Evolutionary conservation across 1,140 invertebrate species (phyloP).

Genomic region (Psilanteris sp.): DNA sequence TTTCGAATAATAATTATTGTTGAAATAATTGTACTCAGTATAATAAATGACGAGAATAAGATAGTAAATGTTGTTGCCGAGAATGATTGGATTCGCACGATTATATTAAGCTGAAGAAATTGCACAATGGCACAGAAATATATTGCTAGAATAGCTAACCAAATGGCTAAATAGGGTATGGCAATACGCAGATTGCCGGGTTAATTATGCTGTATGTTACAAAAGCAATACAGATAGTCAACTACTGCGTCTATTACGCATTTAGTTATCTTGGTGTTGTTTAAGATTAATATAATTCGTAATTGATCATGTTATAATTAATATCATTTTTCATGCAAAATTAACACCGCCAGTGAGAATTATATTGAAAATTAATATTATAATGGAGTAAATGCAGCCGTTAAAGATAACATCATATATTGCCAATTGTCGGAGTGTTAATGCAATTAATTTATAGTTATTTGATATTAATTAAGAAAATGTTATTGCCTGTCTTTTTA

Average conservation of each 20-base stretch:
- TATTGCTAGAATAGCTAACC: constrained; percentile 49
- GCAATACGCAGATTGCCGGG: constrained; percentile 56
- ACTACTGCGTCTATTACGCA: constrained; percentile 42
- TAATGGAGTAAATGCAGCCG: too few species aligned
- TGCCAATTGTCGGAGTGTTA: too few species aligned
- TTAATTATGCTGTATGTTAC: constrained; percentile 62
- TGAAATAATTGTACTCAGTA: constrained; percentile 36
- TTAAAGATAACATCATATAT: too few species aligned
- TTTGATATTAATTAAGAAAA: too few species aligned
- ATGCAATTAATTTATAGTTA: too few species aligned
- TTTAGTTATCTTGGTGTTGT: constrained; percentile 36
- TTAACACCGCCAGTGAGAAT: too few species aligned
- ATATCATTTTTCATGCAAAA: too few species aligned
- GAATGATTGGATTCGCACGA: constrained; percentile 57
- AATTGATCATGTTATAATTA: constrained; percentile 25
- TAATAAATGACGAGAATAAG: constrained; percentile 39
- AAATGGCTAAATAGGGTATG: constrained; percentile 55
- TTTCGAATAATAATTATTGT: constrained; percentile 14
- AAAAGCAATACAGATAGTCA: constrained; percentile 59
- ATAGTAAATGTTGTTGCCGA: constrained; percentile 20
- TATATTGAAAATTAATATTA: too few species aligned
- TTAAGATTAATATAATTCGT: constrained; percentile 46
- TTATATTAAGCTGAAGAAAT: constrained; percentile 62
- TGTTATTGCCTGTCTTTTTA: too few species aligned
- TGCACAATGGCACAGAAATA: constrained; percentile 46